phyloP scores from a whole-genome alignment of 2,797 vertebrate species.

The Epinephelus awoara region DNA sequence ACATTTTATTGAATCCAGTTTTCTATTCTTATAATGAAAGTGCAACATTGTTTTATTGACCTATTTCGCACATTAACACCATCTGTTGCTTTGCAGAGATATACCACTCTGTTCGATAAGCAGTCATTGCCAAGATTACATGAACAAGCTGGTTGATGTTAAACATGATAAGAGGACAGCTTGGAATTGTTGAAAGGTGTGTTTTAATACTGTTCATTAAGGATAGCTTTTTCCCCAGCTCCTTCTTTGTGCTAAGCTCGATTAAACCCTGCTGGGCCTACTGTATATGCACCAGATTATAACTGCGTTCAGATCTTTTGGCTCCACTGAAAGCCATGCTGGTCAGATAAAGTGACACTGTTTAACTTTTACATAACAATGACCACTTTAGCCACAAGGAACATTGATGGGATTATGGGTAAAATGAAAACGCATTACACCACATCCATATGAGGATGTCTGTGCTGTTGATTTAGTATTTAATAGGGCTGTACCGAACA shows the following conservation, averaged over 20 bases:
- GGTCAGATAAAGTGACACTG: neutral
- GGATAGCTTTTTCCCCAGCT: neutral
- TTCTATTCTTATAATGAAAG: too few species aligned
- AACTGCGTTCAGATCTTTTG: too few species aligned
- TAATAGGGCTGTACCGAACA: too few species aligned
- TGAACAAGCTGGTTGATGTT: neutral
- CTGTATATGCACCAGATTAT: neutral
- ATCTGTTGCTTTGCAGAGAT: neutral
- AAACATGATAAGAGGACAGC: neutral
- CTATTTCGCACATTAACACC: too few species aligned
- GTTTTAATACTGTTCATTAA: slow-evolving; percentile 2
- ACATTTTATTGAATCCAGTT: too few species aligned
- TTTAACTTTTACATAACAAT: neutral
- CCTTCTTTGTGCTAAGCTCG: neutral
- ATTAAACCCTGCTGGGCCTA: neutral
- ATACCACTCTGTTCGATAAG: neutral
- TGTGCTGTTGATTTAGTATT: slow-evolving; percentile 19
- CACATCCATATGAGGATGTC: neutral
- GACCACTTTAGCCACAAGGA: neutral
- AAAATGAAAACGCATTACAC: too few species aligned
- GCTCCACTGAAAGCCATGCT: neutral
- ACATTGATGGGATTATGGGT: neutral
- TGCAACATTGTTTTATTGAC: too few species aligned
- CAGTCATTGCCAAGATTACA: neutral
- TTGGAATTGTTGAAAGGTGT: neutral